Evolutionary conservation across 2,113 vertebrate genomes (phyloP).

Genomic region (Protomyctophum bolini): DNA sequence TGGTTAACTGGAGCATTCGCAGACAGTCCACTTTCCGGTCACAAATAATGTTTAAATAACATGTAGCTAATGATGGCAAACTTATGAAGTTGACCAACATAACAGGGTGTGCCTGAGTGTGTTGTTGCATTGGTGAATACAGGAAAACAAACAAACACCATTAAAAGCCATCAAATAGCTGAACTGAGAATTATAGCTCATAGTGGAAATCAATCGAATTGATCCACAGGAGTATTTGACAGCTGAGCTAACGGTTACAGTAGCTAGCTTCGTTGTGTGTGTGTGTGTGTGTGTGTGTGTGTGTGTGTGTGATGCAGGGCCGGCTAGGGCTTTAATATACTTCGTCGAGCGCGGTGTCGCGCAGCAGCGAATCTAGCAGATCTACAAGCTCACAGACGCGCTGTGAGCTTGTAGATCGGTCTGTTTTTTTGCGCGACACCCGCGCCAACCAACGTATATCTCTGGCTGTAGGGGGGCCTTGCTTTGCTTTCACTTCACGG

Average conservation of each 20-base stretch:
- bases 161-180: not conserved
- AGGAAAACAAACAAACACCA: not conserved
- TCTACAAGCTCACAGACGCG: too few species aligned
- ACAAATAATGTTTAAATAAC: slow-evolving; percentile 13
- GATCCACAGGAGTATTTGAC: slow-evolving; percentile 18
- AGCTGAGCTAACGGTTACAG: slow-evolving; percentile 25
- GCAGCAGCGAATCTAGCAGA: too few species aligned
- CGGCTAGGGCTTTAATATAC: slow-evolving; percentile 24
- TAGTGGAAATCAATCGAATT: not conserved
- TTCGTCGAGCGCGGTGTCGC: too few species aligned
- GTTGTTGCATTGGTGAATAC: not conserved
- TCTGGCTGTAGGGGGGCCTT: slow-evolving; percentile 10
- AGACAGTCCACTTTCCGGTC: slow-evolving; percentile 28
- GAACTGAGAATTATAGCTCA: not conserved
- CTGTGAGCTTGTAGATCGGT: too few species aligned
- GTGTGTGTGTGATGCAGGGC: slow-evolving; percentile 35
- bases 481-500: slow-evolving; percentile 40
- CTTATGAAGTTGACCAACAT: slow-evolving; percentile 18
- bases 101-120: slow-evolving; percentile 6
- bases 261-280: slow-evolving; percentile 15
- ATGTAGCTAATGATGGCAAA: slow-evolving; percentile 22
- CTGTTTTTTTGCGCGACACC: too few species aligned
- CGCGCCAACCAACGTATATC: too few species aligned
- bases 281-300: too few species aligned
- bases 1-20: slow-evolving; percentile 1